Base-by-base conservation (phyloP, 2,888 invertebrate genomes). In the Rotaria sp. region DNA sequence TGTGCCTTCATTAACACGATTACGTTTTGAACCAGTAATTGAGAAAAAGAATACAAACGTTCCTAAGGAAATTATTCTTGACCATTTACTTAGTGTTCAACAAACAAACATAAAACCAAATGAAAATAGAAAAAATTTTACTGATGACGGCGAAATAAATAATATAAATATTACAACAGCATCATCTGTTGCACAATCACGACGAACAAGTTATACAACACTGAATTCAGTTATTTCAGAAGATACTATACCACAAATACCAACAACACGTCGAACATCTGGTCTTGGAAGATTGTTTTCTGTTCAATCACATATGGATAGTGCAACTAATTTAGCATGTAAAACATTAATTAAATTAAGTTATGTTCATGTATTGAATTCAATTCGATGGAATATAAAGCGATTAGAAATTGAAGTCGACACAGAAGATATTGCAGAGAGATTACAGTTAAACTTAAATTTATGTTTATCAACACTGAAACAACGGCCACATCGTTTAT, bases 391-490 rank as follows among this genome's bases (percentile, higher is more conserved):
- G 80, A 26, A 0, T 5, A 21, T 80, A 26, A 80, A 80, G 26
- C 26, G 26, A 45, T 45, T 80, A 45, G 80, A 45, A 26, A 0
- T 80, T 45, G 45, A 80, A 45, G 10, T 80, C 0, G 45, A 80
- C 13, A 26, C 45, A n/a, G 45, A 80, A 11, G 45, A 80, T 26
- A 21, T 45, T 1, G 26, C 41, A 26, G n/a, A 80, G 13, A 15
- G 15, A 45, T 41, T 80, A 5, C 45, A n/a, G n/a, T 11, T 45
- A 1, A 26, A 80, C 15, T 80, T 80, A 18, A 80, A 41, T 80
- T n/a, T n/a, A 80, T 80, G 80, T 80, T 80, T 80, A 80, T 80
- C 80, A n/a, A 41, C 26, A n/a, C 15, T 80, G 11, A 45, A 26
- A 80, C 45, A 80, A n/a, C 80, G 80, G 15, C 80, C 80, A n/a